A percentile compares a stretch with the other conserved stretches of the same genome.
Evolutionary conservation across 2,113 vertebrate genomes (phyloP).

Genomic region (Phalacrocorax brasilianus): DNA sequence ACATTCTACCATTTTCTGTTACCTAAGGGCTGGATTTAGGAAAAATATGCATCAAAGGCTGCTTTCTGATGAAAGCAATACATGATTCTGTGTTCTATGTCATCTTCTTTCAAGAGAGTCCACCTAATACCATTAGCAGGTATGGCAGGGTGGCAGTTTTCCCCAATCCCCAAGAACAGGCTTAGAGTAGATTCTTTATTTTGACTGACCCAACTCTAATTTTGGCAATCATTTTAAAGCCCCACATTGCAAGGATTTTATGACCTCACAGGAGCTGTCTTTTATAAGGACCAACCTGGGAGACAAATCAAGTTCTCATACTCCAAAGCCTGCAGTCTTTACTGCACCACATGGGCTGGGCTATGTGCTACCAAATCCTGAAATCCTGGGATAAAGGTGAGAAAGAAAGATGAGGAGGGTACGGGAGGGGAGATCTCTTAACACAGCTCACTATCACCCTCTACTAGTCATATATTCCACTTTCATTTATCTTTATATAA

Average conservation of each 20-base stretch:
- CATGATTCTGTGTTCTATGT: not conserved
- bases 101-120: not conserved
- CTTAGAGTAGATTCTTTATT: not conserved
- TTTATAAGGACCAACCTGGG: not conserved
- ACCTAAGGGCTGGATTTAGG: not conserved
- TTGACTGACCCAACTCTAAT: rapidly evolving
- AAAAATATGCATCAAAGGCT: not conserved
- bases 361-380: rapidly evolving
- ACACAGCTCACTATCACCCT: not conserved
- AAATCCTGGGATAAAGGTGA: not conserved
- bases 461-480: not conserved
- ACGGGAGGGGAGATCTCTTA: not conserved
- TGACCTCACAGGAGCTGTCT: not conserved
- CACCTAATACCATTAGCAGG: not conserved
- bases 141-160: not conserved
- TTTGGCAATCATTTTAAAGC: not conserved
- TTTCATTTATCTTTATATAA: not conserved
- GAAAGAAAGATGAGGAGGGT: not conserved
- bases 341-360: not conserved
- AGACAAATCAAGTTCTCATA: not conserved
- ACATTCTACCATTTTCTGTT: slow-evolving; percentile 10
- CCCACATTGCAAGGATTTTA: not conserved
- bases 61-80: not conserved
- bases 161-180: not conserved
- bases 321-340: not conserved